A percentile compares a stretch with the other conserved stretches of the same genome.
These are phyloP conservation scores for Suillia variegata DNA, from an alignment of 2,888 invertebrate genomes.

Conservation along the genomic window DNA sequence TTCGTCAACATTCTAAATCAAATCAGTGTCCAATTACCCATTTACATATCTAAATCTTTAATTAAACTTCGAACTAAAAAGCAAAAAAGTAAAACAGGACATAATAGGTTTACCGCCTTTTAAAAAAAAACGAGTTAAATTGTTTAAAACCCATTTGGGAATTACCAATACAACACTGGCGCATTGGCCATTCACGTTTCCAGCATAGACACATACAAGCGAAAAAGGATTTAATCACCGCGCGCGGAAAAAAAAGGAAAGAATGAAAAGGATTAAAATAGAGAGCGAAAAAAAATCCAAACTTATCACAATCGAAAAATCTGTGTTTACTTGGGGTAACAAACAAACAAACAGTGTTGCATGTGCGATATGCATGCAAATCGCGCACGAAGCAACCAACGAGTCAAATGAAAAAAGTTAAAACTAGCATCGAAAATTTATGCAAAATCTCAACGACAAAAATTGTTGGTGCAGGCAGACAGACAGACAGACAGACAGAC, in stretches of 20 bases:
- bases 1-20: too few relatives aligned
- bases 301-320: constrained; percentile 47
- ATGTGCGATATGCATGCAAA: constrained; percentile 1
- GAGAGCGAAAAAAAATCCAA: constrained; percentile 37
- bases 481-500: not conserved
- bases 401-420: not conserved
- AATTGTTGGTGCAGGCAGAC: not conserved
- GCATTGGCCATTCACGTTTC: too few relatives aligned
- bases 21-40: too few relatives aligned
- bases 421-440: constrained; percentile 41
- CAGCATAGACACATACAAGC: too few relatives aligned
- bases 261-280: constrained; percentile 47
- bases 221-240: not conserved
- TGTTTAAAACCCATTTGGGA: not conserved
- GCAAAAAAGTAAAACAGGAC: too few relatives aligned
- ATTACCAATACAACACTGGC: not conserved
- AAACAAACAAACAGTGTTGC: constrained; percentile 9
- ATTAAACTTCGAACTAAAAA: too few relatives aligned
- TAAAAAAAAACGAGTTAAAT: too few relatives aligned
- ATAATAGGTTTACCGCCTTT: too few relatives aligned
- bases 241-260: constrained; percentile 17
- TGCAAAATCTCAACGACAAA: constrained; percentile 33
- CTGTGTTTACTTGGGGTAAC: constrained; percentile 27
- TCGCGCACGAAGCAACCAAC: not conserved
- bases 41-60: too few relatives aligned